These are phyloP conservation scores for Neosilurus mollespiculum DNA, from an alignment of 2,797 vertebrate genomes.

Conservation along the genomic window DNA sequence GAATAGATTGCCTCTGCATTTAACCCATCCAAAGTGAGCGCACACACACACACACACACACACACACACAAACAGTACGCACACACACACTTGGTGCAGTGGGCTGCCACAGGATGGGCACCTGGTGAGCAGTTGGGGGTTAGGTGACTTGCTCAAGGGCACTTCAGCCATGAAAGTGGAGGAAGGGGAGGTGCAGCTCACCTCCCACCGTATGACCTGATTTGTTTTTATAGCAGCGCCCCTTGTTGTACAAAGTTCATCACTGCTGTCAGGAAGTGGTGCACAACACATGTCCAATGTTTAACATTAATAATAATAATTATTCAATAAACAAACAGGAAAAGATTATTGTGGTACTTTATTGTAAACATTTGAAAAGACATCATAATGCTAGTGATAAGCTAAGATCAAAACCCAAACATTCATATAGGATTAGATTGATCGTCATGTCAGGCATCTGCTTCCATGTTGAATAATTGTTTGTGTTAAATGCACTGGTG, in stretches of 20 bases:
- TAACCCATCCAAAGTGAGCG: no score
- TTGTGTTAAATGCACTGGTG: constrained; percentile 8
- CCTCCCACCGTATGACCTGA: neutral
- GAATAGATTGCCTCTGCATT: no score
- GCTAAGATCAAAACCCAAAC: constrained; percentile 13
- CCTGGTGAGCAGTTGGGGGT: no score
- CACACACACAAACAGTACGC: no score
- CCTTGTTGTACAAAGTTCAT: neutral
- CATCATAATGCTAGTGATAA: neutral
- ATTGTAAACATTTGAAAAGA: neutral
- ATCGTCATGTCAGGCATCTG: constrained; percentile 12
- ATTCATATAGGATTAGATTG: constrained; percentile 5
- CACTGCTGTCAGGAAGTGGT: neutral
- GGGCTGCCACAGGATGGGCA: no score
- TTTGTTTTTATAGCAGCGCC: neutral
- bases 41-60: no score
- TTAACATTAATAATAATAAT: neutral
- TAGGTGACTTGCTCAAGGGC: no score
- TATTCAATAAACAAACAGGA: neutral
- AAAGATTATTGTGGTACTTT: neutral
- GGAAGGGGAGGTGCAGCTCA: no score
- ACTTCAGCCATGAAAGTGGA: no score
- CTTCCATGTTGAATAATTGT: constrained; percentile 8
- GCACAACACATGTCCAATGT: neutral
- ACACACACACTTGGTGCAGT: no score